Base-by-base conservation (phyloP, 2,113 vertebrate species). In the Chiloscyllium plagiosum region DNA sequence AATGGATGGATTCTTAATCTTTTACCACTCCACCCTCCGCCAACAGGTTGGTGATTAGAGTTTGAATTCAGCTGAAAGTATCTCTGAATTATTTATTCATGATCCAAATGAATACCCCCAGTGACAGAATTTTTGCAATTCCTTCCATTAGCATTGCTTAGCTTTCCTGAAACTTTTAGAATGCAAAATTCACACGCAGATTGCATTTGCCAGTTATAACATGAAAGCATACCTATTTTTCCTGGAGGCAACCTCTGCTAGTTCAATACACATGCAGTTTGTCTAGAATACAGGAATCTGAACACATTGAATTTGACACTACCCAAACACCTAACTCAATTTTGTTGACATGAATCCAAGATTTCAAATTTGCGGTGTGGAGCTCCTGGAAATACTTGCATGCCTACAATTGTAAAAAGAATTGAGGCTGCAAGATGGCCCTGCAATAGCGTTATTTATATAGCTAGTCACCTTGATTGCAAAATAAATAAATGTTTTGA, bases 1-100 rank as follows among this genome's bases (percentile, higher is more conserved):
- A 95, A 68, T 95, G 94, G 69, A 72, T 95, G 94, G 94, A 95
- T 95, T 42, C 69, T 68, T 76, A 76, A 72, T 95, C 94, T 52
- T 76, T 72, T 47, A 26, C 69, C 94, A 33, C 68, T 76, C 13
- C 94, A 52, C 13, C 47, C 47, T 19, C 94, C 26, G 69, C 52
- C 94, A 72, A 76, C 94, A 72, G 94, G 69, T 95, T 50, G 26
- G 94, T 94, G 66, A 70, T 50, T 69, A 94, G 37, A 12, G 4
- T 69, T 24, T 69, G 68, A 94, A 19, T 72, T 24, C 52, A 15
- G 50, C 24, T 72, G 8, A 68, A 93, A 22, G 2, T 42, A 37
- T 22, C 37, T 66, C 15, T 68, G n/a, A 93, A 22, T 90, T 66
- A 24, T 83, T 61, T 83, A 65, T 42, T 68, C 33, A 93, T 20